Base-by-base conservation (phyloP, 2,113 vertebrate genomes). In the Phyllopteryx taeniolatus region DNA sequence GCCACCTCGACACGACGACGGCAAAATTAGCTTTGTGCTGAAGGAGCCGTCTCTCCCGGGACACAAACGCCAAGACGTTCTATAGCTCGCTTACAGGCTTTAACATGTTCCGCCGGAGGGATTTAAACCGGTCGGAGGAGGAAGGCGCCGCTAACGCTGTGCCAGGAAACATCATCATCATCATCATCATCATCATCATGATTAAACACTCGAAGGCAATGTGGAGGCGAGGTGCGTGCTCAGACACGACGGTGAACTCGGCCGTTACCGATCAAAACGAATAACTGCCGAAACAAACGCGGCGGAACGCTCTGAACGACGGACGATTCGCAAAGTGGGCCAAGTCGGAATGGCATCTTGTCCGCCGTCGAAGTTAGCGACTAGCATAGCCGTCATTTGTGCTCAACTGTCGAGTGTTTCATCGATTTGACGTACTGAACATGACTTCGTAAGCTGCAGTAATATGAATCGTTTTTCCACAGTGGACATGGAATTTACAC, bases 11-110 rank as follows among this genome's bases (percentile, higher is more conserved):
- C 44, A 72, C 62, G 62, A 69, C 62, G 57, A 68, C 51, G 17
- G 61, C 43, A 49, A 81, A 68, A 79, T 77, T 75, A 73, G 51
- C 71, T 70, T 75, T 47, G 71, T 20, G 39, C 19, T 64, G 39
- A 5, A 44, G 19, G 39, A 64, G 10, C 10, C 19, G n/a, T 19
- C 31, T 60, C 39, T 11, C 62, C 2, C 4, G 5, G 57, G 27
- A 33, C 5, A 60, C 14, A 61, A 35, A 61, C 59, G 9, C 7
- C 14, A 17, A 61, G 13, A 6, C 11, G 70, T 44, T 14, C 33
- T 20, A n/a, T 63, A 46, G 59, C 31, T 74, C 53, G 67, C 74
- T 66, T 19, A 62, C 47, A 67, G 43, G 78, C 62, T 82, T 83
- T n/a, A 69, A 65, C 31, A 42, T 67, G 70, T 82, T 70, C 74